A percentile compares a stretch with the other conserved stretches of the same genome.
These are phyloP conservation scores for Microctonus aethiopoides DNA, from an alignment of 2,888 invertebrate species.

Conservation along the genomic window DNA sequence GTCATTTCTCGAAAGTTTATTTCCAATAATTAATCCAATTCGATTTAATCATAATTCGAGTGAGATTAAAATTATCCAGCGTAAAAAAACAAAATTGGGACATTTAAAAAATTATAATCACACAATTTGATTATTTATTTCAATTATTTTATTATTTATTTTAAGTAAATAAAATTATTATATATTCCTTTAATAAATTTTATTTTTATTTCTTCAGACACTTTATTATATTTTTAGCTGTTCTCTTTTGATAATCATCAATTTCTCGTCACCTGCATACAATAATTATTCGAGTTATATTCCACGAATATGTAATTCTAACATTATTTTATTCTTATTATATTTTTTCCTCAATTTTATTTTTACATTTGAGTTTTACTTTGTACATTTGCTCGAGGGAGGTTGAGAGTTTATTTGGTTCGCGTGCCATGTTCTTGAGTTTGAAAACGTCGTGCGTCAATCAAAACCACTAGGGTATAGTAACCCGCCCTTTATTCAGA, in stretches of 20 bases:
- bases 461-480: constrained; percentile 51
- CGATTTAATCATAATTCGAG: no score
- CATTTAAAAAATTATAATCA: no score
- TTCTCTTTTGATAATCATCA: neutral
- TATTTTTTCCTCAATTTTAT: neutral
- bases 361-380: neutral
- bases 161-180: no score
- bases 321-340: no score
- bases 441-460: constrained; percentile 65
- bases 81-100: no score
- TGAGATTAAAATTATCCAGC: no score
- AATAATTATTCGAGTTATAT: constrained; percentile 11
- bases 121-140: no score
- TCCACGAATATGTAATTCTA: neutral
- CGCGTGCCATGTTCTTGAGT: constrained; percentile 61
- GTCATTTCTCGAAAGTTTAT: no score
- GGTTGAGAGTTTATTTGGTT: constrained; percentile 52
- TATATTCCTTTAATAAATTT: no score
- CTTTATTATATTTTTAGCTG: neutral
- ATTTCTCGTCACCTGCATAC: neutral
- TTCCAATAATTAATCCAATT: no score
- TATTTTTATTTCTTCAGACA: no score
- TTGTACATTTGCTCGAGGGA: neutral
- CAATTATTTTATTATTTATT: no score
- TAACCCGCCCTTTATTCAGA: neutral